Evolutionary conservation across 2,797 vertebrate genomes (phyloP).

Genomic region (Scomberomorus guttatus): DNA sequence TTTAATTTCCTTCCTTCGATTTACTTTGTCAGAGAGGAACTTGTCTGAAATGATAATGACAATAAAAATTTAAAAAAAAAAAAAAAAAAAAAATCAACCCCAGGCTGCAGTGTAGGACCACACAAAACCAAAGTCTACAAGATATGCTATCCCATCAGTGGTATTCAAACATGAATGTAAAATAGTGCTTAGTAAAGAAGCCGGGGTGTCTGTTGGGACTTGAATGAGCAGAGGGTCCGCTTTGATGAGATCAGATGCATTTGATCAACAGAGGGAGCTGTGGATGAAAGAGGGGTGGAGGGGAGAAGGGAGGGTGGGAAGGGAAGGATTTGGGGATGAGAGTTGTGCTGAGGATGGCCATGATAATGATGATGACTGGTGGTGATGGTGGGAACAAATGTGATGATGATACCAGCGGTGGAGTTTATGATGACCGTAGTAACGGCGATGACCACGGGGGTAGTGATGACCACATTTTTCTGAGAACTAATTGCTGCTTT

Average conservation of each 20-base stretch:
- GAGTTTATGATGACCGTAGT: conserved; percentile 10
- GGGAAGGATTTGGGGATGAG: conserved; percentile 72
- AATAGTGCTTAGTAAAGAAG: conserved; percentile 82
- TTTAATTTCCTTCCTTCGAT: conserved; percentile 55
- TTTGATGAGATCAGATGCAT: conserved; percentile 86
- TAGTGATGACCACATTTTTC: background rate
- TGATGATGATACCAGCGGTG: conserved; percentile 33
- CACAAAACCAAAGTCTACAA: conserved; percentile 82
- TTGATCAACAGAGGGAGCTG: conserved; percentile 83
- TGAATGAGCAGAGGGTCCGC: conserved; percentile 82
- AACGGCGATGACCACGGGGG: background rate
- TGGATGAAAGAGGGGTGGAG: conserved; percentile 74
- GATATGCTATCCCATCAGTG: conserved; percentile 73
- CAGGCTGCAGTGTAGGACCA: conserved; percentile 74
- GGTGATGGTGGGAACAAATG: conserved; percentile 51
- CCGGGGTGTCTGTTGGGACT: conserved; percentile 78
- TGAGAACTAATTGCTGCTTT: conserved; percentile 22
- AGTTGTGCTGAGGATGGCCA: conserved; percentile 68
- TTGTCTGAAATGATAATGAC: conserved; percentile 61
- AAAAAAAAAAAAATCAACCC: conserved; percentile 53
- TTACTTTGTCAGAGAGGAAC: conserved; percentile 61
- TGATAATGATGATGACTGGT: conserved; percentile 68
- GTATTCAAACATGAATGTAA: conserved; percentile 81
- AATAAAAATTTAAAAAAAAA: conserved; percentile 30
- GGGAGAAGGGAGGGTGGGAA: conserved; percentile 10